These are phyloP conservation scores for Steromphala cineraria DNA, from an alignment of 2,888 invertebrate species.

Conservation along the genomic window DNA sequence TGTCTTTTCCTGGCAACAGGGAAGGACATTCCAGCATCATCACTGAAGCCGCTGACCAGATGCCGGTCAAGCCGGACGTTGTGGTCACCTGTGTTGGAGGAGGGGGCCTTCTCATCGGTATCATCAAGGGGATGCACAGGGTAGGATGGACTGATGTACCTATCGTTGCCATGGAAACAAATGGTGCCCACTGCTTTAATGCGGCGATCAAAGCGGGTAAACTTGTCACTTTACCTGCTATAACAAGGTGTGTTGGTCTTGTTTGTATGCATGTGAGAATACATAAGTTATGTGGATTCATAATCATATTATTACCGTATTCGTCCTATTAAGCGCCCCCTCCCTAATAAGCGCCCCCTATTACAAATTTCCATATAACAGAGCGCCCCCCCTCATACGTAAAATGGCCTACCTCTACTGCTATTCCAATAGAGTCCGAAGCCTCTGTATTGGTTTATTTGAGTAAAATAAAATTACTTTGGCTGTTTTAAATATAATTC, in stretches of 20 bases:
- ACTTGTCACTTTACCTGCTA: constrained; percentile 73
- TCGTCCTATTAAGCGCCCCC: constrained; percentile 7
- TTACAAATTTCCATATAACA: no score
- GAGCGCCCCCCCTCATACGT: no score
- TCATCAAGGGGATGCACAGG: constrained; percentile 67
- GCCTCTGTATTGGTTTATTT: no score
- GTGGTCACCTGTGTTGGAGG: constrained; percentile 77
- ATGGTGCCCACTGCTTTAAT: constrained; percentile 76
- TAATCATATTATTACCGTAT: no score
- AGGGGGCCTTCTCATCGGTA: constrained; percentile 76
- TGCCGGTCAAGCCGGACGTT: constrained; percentile 73
- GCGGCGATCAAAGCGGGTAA: constrained; percentile 73
- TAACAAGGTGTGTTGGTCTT: constrained; percentile 71
- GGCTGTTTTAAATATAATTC: no score
- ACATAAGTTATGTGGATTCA: no score
- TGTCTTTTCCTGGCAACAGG: constrained; percentile 62
- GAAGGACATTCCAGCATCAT: constrained; percentile 76
- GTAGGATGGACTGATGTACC: constrained; percentile 75
- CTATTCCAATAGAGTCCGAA: no score
- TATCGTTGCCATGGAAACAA: constrained; percentile 77
- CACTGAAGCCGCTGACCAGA: constrained; percentile 74
- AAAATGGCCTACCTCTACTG: no score
- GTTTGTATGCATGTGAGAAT: no score
- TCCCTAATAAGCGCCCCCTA: no score
- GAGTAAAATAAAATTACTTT: no score